Conservation (phyloP, 1,140 invertebrate species). For the Ditylenchus dipsaci region DNA sequence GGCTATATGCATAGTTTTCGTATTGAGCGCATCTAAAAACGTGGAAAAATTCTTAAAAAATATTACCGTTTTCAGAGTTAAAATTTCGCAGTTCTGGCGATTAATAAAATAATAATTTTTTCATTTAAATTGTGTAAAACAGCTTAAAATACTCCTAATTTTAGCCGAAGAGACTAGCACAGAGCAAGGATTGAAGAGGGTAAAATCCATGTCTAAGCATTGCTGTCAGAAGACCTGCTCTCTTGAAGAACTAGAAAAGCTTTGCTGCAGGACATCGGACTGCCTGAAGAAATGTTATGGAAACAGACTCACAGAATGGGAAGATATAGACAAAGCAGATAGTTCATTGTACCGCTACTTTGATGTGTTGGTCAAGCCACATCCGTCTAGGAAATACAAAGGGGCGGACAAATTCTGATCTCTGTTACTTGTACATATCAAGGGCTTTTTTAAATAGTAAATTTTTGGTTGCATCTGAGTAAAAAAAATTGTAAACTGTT, state of each 20-base stretch:
- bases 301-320: neutral
- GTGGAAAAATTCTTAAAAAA: too few species aligned
- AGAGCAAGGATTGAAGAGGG: neutral
- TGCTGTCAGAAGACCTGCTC: neutral
- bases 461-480: too few species aligned
- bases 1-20: too few species aligned
- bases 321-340: too few species aligned
- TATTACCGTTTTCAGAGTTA: too few species aligned
- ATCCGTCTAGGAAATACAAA: neutral
- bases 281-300: neutral
- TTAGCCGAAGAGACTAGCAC: neutral
- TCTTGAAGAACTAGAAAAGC: neutral
- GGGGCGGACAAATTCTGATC: too few species aligned
- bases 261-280: neutral
- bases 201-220: neutral
- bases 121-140: neutral
- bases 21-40: too few species aligned
- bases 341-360: neutral
- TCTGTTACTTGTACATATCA: too few species aligned
- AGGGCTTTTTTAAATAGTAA: too few species aligned
- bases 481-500: too few species aligned
- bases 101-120: too few species aligned
- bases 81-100: too few species aligned
- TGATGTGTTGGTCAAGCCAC: neutral
- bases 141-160: neutral